Conservation (phyloP, 2,888 invertebrate genomes). For the Eupithecia pulchellata region DNA sequence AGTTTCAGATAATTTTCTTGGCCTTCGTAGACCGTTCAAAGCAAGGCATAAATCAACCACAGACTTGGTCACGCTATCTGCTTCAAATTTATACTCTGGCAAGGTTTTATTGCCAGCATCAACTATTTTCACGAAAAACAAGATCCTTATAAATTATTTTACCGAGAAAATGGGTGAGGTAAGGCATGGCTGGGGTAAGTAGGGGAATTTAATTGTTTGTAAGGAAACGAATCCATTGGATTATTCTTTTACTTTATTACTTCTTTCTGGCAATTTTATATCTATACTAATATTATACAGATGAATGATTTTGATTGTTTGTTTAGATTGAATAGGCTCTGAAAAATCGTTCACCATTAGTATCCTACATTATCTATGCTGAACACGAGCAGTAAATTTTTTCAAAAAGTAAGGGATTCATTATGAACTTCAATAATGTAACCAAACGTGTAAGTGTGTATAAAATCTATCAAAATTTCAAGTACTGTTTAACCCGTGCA, state of each 20-base stretch:
- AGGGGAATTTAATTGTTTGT: neutral
- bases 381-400: no score
- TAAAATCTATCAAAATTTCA: no score
- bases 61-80: constrained; percentile 17
- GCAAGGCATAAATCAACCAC: constrained; percentile 26
- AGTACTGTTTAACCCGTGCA: no score
- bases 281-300: no score
- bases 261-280: no score
- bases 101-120: constrained; percentile 40
- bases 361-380: no score
- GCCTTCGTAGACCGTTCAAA: constrained; percentile 9
- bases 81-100: constrained; percentile 48
- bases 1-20: neutral
- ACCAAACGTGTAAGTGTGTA: no score
- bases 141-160: constrained; percentile 1
- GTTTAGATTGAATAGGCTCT: no score
- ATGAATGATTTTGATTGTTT: no score
- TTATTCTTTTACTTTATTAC: neutral
- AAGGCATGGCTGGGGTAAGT: neutral
- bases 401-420: no score
- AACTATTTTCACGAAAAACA: constrained; percentile 23
- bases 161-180: neutral
- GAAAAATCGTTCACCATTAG: no score
- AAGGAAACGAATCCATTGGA: neutral
- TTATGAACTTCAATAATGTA: no score